phyloP scores from a whole-genome alignment of 2,797 vertebrate species.

The Heliangelus exortis region DNA sequence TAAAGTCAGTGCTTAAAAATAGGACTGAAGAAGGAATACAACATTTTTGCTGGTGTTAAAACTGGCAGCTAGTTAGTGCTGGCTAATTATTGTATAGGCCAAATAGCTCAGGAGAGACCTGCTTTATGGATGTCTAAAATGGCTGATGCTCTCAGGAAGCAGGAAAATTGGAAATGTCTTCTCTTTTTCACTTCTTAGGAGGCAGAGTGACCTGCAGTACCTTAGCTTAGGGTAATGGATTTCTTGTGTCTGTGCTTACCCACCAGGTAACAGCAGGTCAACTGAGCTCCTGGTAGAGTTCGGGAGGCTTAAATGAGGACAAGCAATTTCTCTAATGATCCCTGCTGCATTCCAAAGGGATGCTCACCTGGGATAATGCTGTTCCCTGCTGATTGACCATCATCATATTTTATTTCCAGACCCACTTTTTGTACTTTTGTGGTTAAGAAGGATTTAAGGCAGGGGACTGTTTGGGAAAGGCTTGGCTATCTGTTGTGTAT shows the following conservation, averaged over 20 bases:
- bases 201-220: not conserved
- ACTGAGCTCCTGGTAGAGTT: not conserved
- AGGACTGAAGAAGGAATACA: conserved; percentile 3
- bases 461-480: not conserved
- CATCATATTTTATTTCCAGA: not conserved
- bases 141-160: not conserved
- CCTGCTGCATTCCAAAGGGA: not conserved
- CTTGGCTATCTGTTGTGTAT: not conserved
- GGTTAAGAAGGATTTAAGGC: conserved; percentile 9
- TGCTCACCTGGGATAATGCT: not conserved
- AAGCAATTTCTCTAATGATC: conserved; percentile 17
- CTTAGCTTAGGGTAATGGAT: conserved; percentile 9
- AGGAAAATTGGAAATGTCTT: conserved; percentile 14
- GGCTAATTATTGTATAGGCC: not conserved
- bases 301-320: not conserved
- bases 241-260: not conserved
- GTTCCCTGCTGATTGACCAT: not conserved
- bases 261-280: conserved; percentile 31
- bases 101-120: not conserved
- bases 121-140: conserved; percentile 1
- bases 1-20: conserved; percentile 33
- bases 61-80: conserved; percentile 13
- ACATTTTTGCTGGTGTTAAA: conserved; percentile 12
- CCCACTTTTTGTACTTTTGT: not conserved
- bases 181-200: conserved; percentile 10